Base-by-base conservation (phyloP, 2,113 vertebrate species). In the Phalacrocorax carbo region DNA sequence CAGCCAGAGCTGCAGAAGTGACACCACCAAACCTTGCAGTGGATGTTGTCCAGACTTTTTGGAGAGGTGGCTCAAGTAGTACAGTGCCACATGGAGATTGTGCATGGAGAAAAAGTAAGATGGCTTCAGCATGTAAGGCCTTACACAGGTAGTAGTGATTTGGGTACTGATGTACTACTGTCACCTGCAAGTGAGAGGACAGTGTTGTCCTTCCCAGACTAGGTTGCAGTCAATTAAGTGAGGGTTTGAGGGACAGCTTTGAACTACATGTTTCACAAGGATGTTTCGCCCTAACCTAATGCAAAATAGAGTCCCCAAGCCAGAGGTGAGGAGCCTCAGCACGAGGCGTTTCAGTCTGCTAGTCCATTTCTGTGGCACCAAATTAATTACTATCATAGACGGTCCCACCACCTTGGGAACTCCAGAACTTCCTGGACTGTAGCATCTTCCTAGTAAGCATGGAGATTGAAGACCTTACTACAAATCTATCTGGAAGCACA, bases 121-220 rank as follows among this genome's bases (percentile, higher is more conserved):
- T 30, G 36, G 32, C 44, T 64, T 68, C 29, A 69, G 48, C 23
- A 11, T 38, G 42, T 58, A 20, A 82, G 49, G 52, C 26, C 16
- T 71, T 21, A 16, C 0, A 2, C 9, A 29, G 38, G n/a, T 29
- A 32, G 27, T 13, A 25, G 0, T 34, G n/a, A 20, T 46, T 69
- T 88, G 44, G 15, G 42, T 21, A 22, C 73, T 36, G 54, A n/a
- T 22, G 23, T 58, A 22, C n/a, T 36, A 1, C 15, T 12, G 26
- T 38, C 52, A 48, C 0, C 78, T 65, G 55, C 54, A 78, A 51
- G 40, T 23, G 55, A 86, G 5, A 52, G 32, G 21, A 40, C n/a
- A 29, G 60, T 5, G 36, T 48, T 72, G n/a, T 17, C 42, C 30
- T 58, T 54, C 21, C 48, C 71, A 32, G 25, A 11, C 16, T 16